Conservation (phyloP, 1,140 invertebrate genomes). For the Drosophila seguyi region DNA sequence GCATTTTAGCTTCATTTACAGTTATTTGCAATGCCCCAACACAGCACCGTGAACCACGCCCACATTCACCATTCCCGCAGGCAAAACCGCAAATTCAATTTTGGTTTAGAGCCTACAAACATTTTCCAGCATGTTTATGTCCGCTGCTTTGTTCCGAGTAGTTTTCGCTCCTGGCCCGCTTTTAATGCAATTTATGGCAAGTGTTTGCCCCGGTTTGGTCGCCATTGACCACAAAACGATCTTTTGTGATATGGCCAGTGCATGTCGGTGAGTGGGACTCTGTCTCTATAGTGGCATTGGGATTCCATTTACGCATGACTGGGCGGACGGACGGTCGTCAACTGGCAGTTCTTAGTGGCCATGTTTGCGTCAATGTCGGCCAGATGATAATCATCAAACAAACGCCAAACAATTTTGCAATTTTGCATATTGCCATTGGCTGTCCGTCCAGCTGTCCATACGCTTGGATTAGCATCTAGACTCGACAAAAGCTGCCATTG, state of each 20-base stretch:
- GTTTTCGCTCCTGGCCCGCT: conserved; percentile 23
- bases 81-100: conserved; percentile 78
- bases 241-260: conserved; percentile 47
- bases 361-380: conserved; percentile 20
- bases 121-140: conserved; percentile 68
- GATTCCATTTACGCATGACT: conserved; percentile 29
- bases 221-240: conserved; percentile 65
- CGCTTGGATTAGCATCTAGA: conserved; percentile 5
- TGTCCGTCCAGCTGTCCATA: conserved; percentile 7
- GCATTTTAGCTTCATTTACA: conserved; percentile 79
- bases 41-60: conserved; percentile 23
- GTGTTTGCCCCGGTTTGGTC: conserved; percentile 69
- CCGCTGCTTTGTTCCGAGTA: conserved; percentile 29
- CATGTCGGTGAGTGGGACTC: not conserved
- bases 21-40: conserved; percentile 59
- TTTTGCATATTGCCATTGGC: conserved; percentile 25
- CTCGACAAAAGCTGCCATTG: not conserved
- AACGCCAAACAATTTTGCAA: conserved; percentile 17
- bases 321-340: not conserved
- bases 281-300: conserved; percentile 7
- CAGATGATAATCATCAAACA: conserved; percentile 36
- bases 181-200: conserved; percentile 79
- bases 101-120: conserved; percentile 71
- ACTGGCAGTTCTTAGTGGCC: conserved; percentile 43
- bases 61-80: conserved; percentile 16